Evolutionary conservation across 2,888 invertebrate species (phyloP).

Genomic region (Sinelater perroti): DNA sequence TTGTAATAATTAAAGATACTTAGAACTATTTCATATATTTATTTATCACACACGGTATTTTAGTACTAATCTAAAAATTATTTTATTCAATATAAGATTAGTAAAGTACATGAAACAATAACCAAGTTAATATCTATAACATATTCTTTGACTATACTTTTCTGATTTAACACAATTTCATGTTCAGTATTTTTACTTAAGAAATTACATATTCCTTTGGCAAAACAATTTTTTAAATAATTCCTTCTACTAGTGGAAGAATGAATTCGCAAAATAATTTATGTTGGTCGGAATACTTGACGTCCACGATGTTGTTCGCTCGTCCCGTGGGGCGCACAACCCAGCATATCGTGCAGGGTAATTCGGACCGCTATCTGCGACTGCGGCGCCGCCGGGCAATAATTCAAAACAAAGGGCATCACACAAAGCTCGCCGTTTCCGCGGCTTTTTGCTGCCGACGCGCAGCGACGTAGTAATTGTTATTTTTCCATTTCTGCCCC

Average conservation of each 20-base stretch:
- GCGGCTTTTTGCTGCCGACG: background rate
- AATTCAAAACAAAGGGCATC: conserved; percentile 33
- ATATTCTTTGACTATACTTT: too few species aligned
- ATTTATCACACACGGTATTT: too few species aligned
- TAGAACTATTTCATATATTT: too few species aligned
- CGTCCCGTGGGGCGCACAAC: conserved; percentile 38
- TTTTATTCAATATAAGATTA: too few species aligned
- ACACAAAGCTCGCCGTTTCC: conserved; percentile 24
- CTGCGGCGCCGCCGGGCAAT: conserved; percentile 27
- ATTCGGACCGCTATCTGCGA: conserved; percentile 29
- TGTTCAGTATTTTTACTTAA: too few species aligned
- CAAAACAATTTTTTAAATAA: conserved; percentile 8
- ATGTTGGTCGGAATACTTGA: conserved; percentile 28
- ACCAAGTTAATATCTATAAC: too few species aligned
- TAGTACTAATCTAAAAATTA: too few species aligned
- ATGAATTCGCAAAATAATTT: conserved; percentile 23
- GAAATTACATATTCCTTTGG: too few species aligned
- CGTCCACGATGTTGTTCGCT: conserved; percentile 29
- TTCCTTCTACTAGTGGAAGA: conserved; percentile 5
- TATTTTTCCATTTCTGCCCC: conserved; percentile 19
- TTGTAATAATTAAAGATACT: too few species aligned
- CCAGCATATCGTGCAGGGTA: conserved; percentile 36
- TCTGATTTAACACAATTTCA: too few species aligned
- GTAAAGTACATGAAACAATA: too few species aligned
- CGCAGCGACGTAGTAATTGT: conserved; percentile 11